Evolutionary conservation across 2,797 vertebrate species (phyloP), one percentile per base, ranked within the genome.

Genomic region (Hippoglossus hippoglossus): DNA sequence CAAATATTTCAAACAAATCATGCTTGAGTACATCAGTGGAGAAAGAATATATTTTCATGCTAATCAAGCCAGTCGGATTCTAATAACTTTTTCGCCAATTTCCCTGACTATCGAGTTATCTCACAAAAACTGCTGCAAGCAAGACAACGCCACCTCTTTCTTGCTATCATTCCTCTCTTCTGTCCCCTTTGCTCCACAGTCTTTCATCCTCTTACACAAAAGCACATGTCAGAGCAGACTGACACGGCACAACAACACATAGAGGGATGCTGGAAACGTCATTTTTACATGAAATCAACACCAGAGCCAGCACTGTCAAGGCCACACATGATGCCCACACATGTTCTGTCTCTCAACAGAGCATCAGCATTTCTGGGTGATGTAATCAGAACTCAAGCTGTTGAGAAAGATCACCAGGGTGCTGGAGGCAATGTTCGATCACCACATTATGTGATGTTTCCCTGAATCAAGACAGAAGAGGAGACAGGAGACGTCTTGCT

Each of bases 241-340:
- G 46, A 47, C 55, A 10, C 31, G 9, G 31, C 31, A 34, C 12
- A 12, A 39, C 36, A 60, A 25, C 52, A 59, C 22, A 18, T 44
- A 28, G 49, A 44, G 47, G 4, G 21, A 58, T 41, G 44, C 39
- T 49, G 16, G 50, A 7, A 64, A 13, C 5, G 2, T 77, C 34
- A 53, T 68, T 67, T 71, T 69, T 44, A 49, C 34, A 53, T 64
- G 50, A 64, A 73, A 60, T 34, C 26, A 24, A 55, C 44, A 46
- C 16, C 15, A 19, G 44, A 4, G 44, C 44, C 5, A 46, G 44
- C 44, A 19, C 44, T 19, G 44, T 19, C 44, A 66, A 59, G 63
- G 70, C 73, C 57, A 67, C 74, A 71, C 77, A 63, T 66, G 59
- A 77, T 74, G 72, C 71, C 78, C 83, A 86, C 84, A 81, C 28